Evolutionary conservation across 2,888 invertebrate species (phyloP), one percentile per base, ranked within the genome.

Genomic region (Tridacna gigas): DNA sequence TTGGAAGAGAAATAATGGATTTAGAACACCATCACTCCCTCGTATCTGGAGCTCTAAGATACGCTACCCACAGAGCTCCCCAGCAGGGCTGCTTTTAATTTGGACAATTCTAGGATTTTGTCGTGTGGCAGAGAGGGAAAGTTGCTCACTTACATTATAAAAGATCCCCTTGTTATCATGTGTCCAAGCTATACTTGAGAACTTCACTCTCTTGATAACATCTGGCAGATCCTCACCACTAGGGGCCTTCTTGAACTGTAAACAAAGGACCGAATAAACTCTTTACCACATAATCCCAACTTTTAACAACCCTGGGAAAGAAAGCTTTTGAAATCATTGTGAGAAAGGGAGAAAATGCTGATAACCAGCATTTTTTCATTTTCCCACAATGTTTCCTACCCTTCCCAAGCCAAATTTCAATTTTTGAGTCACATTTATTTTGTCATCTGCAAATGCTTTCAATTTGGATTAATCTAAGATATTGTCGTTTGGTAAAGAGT

Each of bases 91-190:
- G 37, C 37, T 37, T 37, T 37, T 2, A 37, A 3, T 5, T 20
- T 5, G 56, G 20, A 20, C 20, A 20, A 56, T 20, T 56, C 56
- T 5, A 56, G 9, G 3, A 56, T 3, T 5, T 3, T 9, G 3
- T 56, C 7, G 56, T 20, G 56, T 5, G 56, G 20, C 11, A 56
- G 56, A 56, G 18, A 56, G 56, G 1, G 20, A 56, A 56, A 56
- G 18, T 20, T 56, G 1, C 28, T 28, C 2, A 88, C 94, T 90
- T 89, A 94, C 94, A 91, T 94, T 97, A 95, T 99, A 99, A 95
- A 99, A 99, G 90, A 99, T 96, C 66, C 99, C 99, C 93, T 97
- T 96, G 95, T 98, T 97, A 95, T 99, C 99, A 94, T 98, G 98
- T 47, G 98, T 98, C 99, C 99, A 99, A 0, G 97, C 96, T 95